Evolutionary conservation across 2,113 vertebrate species (phyloP), one percentile per base, ranked within the genome.

Genomic region (Amblyornis subalaris): DNA sequence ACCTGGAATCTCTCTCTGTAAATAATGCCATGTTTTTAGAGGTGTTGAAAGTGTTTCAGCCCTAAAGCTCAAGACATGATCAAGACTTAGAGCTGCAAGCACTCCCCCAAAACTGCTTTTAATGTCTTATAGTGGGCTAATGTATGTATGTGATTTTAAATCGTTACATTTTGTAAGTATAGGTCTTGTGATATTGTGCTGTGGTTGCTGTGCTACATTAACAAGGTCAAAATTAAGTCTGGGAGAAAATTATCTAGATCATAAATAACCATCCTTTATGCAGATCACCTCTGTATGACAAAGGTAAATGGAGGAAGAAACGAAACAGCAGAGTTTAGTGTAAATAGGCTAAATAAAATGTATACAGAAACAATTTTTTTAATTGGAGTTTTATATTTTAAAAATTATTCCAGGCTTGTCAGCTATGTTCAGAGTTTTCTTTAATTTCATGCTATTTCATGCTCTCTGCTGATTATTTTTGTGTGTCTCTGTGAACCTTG

Each of bases 391-490:
- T 90, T 75, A 36, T 71, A 78, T 82, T 92, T 82, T n/a, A 23
- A 85, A 87, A 90, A 71, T 73, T 85, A 23, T 87, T 76, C 45
- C 47, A 74, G 42, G 15, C 45, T 89, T 94, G 77, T 74, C 62
- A 53, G n/a, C 54, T 85, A 5, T 76, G 24, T 77, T 94, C 51
- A 71, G 67, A 36, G 31, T 89, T 93, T 91, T 73, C 57, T 90
- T 89, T 88, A 85, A 90, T 91, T 92, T 94, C 71, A 57, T 85
- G 48, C 79, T 94, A 65, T 93, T 96, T 94, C 45, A 67, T 88
- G 87, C 77, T 69, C 33, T 82, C 62, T 85, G 65, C 35, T 94
- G 93, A 93, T 96, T 89, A 89, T 93, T 92, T 93, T 87, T 93
- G 44, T 62, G 40, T 87, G 54, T 82, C 70, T 72, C 16, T 87